phyloP scores from a whole-genome alignment of 2,797 vertebrate species.

The Hypotaenidia okinawae region DNA sequence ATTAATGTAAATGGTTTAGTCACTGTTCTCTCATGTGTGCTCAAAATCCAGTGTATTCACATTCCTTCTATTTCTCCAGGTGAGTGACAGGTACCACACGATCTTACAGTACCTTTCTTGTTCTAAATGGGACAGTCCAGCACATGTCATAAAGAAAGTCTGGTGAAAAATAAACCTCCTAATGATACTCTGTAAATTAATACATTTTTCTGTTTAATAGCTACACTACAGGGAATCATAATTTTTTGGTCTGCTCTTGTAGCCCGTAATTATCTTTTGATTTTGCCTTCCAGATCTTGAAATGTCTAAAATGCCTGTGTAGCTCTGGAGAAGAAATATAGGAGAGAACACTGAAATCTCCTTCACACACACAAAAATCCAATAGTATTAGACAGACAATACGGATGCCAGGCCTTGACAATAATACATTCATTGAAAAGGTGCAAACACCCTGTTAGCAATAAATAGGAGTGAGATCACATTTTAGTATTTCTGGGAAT shows the following conservation, averaged over 20 bases:
- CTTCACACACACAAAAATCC: not conserved
- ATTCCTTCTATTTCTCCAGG: not conserved
- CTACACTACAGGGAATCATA: not conserved
- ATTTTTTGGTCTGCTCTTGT: not conserved
- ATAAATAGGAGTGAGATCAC: not conserved
- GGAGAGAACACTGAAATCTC: not conserved
- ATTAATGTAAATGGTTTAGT: not conserved
- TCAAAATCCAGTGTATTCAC: not conserved
- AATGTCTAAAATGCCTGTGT: not conserved
- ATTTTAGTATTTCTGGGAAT: not conserved
- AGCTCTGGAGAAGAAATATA: not conserved
- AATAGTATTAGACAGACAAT: not conserved
- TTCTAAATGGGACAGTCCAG: not conserved
- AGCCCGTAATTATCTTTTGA: not conserved
- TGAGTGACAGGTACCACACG: not conserved
- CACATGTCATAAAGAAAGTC: not conserved
- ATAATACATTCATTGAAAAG: not conserved
- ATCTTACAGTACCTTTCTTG: not conserved
- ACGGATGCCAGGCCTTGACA: not conserved
- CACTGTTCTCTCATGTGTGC: not conserved
- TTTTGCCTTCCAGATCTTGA: slow-evolving; percentile 9
- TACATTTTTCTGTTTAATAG: not conserved
- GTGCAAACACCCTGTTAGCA: not conserved
- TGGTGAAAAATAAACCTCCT: not conserved
- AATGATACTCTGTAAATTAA: not conserved